These are phyloP conservation scores for Phalera bucephala DNA, from an alignment of 2,888 invertebrate species.

Conservation along the genomic window DNA sequence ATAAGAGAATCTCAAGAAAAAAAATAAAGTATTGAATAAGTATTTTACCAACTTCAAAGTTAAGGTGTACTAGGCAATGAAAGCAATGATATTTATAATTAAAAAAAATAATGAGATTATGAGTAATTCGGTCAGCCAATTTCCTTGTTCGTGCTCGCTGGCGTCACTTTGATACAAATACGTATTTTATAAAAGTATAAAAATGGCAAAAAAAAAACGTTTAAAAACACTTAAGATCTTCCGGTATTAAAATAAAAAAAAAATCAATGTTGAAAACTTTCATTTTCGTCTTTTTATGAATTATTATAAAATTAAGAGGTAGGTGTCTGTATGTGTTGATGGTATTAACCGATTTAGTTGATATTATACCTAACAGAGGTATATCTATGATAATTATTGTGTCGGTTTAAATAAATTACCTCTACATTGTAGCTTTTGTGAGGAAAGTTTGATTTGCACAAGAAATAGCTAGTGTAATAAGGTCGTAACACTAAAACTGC, in stretches of 20 bases:
- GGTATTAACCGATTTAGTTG: constrained; percentile 78
- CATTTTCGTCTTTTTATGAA: constrained; percentile 76
- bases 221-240: constrained; percentile 76
- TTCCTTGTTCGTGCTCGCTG: constrained; percentile 73
- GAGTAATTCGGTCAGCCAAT: constrained; percentile 68
- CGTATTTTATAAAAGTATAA: constrained; percentile 75
- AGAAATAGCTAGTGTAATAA: constrained; percentile 72
- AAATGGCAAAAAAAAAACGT: constrained; percentile 55
- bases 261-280: constrained; percentile 70
- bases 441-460: constrained; percentile 73
- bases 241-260: constrained; percentile 60
- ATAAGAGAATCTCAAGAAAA: constrained; percentile 71
- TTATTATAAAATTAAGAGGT: constrained; percentile 77
- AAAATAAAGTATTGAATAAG: constrained; percentile 80
- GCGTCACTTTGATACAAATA: constrained; percentile 79
- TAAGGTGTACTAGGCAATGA: constrained; percentile 72
- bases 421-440: constrained; percentile 78
- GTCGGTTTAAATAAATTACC: constrained; percentile 78
- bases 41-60: constrained; percentile 78
- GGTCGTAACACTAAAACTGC: constrained; percentile 55
- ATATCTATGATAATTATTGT: constrained; percentile 80
- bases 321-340: constrained; percentile 77
- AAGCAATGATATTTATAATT: constrained; percentile 81
- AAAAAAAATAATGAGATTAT: constrained; percentile 53
- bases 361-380: constrained; percentile 74